Conservation (phyloP, 2,888 invertebrate genomes). For the Lasioglossum zephyrum region DNA sequence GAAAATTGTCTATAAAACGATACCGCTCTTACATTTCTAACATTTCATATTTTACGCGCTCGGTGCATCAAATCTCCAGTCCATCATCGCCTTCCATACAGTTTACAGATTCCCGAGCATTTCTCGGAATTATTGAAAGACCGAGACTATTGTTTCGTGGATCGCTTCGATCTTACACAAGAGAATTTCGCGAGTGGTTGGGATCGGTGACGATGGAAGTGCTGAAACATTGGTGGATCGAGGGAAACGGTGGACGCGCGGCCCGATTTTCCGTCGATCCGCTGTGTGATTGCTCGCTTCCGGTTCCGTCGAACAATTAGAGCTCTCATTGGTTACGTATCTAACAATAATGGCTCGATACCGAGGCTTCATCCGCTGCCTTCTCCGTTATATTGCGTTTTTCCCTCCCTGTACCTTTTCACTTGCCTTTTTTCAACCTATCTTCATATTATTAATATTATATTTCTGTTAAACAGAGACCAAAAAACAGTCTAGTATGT, state of each 20-base stretch:
- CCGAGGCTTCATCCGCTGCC: not conserved
- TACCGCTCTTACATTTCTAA: too few species aligned
- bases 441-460: not conserved
- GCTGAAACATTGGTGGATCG: slow-evolving; percentile 28
- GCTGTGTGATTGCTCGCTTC: slow-evolving; percentile 59
- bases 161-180: not conserved
- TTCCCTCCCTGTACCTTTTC: not conserved
- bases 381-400: slow-evolving; percentile 8
- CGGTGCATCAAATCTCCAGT: too few species aligned
- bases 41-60: too few species aligned
- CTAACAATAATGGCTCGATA: slow-evolving; percentile 28
- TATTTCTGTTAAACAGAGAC: not conserved
- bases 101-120: not conserved
- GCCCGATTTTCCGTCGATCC: slow-evolving; percentile 48
- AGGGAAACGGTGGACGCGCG: not conserved
- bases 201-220: not conserved
- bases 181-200: not conserved
- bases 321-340: slow-evolving; percentile 47
- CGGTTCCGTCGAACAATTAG: slow-evolving; percentile 59
- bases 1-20: not conserved
- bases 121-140: not conserved
- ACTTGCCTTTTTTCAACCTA: not conserved
- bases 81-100: not conserved
- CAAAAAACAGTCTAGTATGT: not conserved
- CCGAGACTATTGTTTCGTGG: not conserved